These are phyloP conservation scores for Meteorus colon DNA, from an alignment of 2,888 invertebrate genomes.

Conservation along the genomic window DNA sequence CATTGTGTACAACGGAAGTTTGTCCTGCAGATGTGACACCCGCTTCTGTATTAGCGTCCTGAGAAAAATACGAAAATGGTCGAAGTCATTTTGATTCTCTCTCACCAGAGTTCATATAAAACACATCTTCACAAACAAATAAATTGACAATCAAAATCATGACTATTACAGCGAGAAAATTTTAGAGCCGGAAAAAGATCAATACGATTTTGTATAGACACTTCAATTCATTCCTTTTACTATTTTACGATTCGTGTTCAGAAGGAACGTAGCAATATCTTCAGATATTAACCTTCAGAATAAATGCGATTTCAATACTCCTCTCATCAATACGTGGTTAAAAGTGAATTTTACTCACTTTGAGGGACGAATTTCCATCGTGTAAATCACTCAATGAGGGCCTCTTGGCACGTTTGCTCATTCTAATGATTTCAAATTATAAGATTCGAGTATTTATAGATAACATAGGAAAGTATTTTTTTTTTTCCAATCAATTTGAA, in stretches of 20 bases:
- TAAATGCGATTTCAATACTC: not conserved
- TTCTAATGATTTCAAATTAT: slow-evolving; percentile 53
- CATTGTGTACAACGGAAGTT: slow-evolving; percentile 67
- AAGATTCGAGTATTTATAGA: not conserved
- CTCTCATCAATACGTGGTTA: not conserved
- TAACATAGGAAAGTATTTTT: not conserved
- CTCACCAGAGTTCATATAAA: no score
- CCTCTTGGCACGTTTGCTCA: slow-evolving; percentile 82
- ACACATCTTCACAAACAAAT: not conserved
- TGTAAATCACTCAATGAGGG: slow-evolving; percentile 90
- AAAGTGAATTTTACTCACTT: slow-evolving; percentile 65
- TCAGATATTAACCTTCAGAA: no score
- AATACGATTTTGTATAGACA: no score
- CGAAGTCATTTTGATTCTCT: not conserved
- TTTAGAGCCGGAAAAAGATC: no score
- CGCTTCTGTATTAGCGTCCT: slow-evolving; percentile 64
- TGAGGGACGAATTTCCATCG: slow-evolving; percentile 73
- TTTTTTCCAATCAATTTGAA: slow-evolving; percentile 20
- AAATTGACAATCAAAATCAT: no score
- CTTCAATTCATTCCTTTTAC: no score
- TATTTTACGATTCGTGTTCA: no score
- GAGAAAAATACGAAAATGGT: slow-evolving; percentile 37
- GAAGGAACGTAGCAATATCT: no score
- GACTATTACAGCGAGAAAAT: no score
- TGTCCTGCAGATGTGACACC: slow-evolving; percentile 48